Conservation (phyloP, 2,797 vertebrate species). For the Loriculus beryllinus region DNA sequence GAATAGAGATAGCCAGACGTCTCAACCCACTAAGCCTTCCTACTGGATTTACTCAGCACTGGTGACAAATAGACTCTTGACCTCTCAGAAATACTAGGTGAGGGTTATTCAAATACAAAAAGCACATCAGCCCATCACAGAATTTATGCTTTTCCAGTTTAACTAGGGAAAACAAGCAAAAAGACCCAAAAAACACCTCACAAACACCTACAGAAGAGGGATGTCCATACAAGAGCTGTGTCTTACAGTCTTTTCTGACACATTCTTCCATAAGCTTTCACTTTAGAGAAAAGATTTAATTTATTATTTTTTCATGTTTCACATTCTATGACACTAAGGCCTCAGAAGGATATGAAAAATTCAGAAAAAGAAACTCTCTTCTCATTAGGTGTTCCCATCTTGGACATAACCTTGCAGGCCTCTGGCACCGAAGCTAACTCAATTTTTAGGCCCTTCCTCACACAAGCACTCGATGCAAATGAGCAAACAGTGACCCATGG, state of each 20-base stretch:
- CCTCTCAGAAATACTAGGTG: not conserved
- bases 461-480: not conserved
- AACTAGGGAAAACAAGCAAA: not conserved
- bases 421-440: not conserved
- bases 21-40: rapidly evolving
- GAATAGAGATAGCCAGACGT: not conserved
- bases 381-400: not conserved
- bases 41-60: not conserved
- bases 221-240: not conserved
- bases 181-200: not conserved
- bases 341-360: not conserved
- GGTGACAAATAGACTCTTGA: not conserved
- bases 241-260: not conserved
- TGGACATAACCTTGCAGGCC: not conserved
- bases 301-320: not conserved
- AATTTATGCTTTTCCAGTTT: not conserved
- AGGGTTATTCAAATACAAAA: not conserved
- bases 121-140: not conserved
- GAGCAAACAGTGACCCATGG: not conserved
- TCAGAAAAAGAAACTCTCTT: not conserved
- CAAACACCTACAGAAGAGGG: not conserved
- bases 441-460: not conserved
- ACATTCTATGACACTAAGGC: not conserved
- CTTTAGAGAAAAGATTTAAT: not conserved
- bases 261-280: rapidly evolving